Percentiles rank a stretch among this genome's conserved stretches.
Conservation (phyloP, 2,888 invertebrate genomes). For the Sminthurides aquaticus region DNA sequence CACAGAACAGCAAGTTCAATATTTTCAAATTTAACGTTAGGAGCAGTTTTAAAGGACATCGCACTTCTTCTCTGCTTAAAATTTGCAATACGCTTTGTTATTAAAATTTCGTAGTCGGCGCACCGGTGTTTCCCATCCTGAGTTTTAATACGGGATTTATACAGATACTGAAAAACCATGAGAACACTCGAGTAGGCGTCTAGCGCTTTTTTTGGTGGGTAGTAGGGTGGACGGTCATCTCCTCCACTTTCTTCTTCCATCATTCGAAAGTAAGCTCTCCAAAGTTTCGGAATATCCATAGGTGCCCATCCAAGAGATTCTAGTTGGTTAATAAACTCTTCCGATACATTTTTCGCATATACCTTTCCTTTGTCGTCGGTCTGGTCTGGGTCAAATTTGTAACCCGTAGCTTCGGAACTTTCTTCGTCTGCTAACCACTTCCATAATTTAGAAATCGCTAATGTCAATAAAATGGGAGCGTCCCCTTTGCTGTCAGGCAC, state of each 20-base stretch:
- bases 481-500: no score
- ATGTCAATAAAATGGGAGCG: neutral
- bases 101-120: neutral
- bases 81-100: no score
- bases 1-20: neutral
- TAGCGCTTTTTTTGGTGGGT: neutral
- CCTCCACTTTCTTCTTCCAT: no score
- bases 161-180: neutral
- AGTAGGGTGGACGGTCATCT: neutral
- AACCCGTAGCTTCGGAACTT: neutral
- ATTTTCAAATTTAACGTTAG: neutral
- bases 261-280: neutral
- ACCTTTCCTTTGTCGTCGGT: neutral
- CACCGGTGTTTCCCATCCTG: no score
- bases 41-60: neutral
- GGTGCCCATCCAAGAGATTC: neutral
- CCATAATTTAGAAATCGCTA: neutral
- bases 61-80: no score
- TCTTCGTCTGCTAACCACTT: neutral
- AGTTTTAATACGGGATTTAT: neutral
- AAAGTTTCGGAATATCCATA: neutral
- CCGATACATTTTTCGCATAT: neutral
- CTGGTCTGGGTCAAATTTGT: neutral
- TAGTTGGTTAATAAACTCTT: neutral
- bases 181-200: neutral